These are phyloP conservation scores for Chaetorhynchus papuensis DNA, from an alignment of 2,113 vertebrate species.

Conservation along the genomic window DNA sequence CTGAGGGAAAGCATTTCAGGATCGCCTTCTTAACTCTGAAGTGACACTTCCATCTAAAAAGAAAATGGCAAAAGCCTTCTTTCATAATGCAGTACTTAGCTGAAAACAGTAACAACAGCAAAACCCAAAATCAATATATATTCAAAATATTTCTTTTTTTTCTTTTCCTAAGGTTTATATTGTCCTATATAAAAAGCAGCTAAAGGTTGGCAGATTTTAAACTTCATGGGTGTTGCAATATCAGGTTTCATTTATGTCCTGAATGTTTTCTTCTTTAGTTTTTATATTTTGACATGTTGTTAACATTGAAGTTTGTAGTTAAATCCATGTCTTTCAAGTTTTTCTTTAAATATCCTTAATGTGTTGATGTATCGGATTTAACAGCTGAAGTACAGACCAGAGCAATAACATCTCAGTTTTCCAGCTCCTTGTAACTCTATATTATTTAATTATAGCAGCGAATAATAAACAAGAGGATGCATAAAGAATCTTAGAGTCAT, in stretches of 20 bases:
- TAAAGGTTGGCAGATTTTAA: neutral
- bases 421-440: neutral
- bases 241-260: neutral
- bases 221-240: neutral
- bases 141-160: neutral
- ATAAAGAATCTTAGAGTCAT: neutral
- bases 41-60: neutral
- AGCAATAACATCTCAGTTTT: neutral
- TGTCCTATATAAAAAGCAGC: neutral
- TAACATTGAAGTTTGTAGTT: neutral
- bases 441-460: neutral
- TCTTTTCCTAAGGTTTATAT: neutral
- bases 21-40: neutral
- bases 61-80: neutral
- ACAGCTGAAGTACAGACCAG: neutral
- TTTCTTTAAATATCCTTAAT: neutral
- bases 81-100: neutral
- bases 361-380: neutral
- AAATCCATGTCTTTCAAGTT: neutral
- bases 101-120: neutral
- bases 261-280: neutral
- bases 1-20: neutral
- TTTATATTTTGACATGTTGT: neutral
- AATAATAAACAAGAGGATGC: neutral
- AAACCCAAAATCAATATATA: neutral